Percentiles rank a stretch among this genome's conserved stretches.
These are phyloP conservation scores for Nymphalis polychloros DNA, from an alignment of 2,888 invertebrate genomes.

Conservation along the genomic window DNA sequence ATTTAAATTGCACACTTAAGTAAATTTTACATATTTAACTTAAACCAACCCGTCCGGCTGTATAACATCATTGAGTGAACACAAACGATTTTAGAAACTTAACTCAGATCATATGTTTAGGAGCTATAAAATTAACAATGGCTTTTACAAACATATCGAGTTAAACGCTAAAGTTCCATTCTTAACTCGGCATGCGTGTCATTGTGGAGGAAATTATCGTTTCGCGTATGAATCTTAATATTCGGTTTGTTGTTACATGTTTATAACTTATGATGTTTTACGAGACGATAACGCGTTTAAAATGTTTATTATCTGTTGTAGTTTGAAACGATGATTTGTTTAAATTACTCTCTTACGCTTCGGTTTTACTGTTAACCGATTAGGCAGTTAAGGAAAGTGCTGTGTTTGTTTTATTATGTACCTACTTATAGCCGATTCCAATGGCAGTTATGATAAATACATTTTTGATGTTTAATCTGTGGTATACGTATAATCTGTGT, in stretches of 20 bases:
- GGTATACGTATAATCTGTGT: too few relatives aligned
- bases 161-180: slow-evolving; percentile 1
- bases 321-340: not conserved
- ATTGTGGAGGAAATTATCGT: not conserved
- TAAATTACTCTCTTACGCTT: not conserved
- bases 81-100: not conserved
- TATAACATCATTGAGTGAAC: slow-evolving; percentile 1
- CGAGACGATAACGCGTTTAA: not conserved
- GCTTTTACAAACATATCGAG: not conserved
- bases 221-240: slow-evolving; percentile 2
- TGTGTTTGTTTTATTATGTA: too few relatives aligned
- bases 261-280: not conserved
- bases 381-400: too few relatives aligned
- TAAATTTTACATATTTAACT: not conserved
- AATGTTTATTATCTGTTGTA: slow-evolving; percentile 1
- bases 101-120: slow-evolving; percentile 3
- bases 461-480: too few relatives aligned
- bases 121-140: not conserved
- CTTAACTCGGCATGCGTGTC: not conserved
- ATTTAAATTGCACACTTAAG: too few relatives aligned
- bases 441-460: too few relatives aligned
- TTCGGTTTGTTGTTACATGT: not conserved
- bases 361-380: too few relatives aligned
- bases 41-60: not conserved
- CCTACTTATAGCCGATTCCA: too few relatives aligned